Evolutionary conservation across 2,888 invertebrate genomes (phyloP), one percentile per base, ranked within the genome.

Genomic region (Nipponacmea schrenckii): DNA sequence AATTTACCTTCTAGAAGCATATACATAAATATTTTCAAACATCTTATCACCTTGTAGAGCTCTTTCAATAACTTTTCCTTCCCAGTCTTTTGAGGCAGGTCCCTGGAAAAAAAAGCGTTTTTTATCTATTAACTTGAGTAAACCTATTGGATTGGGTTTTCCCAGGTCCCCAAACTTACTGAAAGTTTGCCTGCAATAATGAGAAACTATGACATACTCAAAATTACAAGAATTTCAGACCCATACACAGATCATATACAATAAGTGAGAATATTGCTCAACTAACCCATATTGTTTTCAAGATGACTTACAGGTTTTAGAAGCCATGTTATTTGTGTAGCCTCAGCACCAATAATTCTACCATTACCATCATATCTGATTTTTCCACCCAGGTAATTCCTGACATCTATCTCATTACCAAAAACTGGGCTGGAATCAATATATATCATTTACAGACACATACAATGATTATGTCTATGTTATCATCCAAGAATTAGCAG

Each of bases 1-100:
- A 1, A 39, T 12, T 73, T 70, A 84, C 84, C 82, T 83, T 71
- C 83, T 79, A 8, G 82, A 80, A 31, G 83, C 81, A 71, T 83
- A 84, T 0, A 83, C 77, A 75, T 79, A 83, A 26, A 74, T 77
- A n/a, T 73, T 67, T 2, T 69, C 66, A 12, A 81, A 72, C 56
- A 76, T 65, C 17, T 65, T 69, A 50, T 79, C 74, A 15, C 78
- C 78, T 44, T 72, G 39, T 48, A 78, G 74, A 5, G 78, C 80
- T 44, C 76, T 67, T 5, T 79, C 69, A 44, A 84, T 80, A 79
- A 83, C 79, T 64, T 78, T 46, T 26, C 74, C 74, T 72, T 84
- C 84, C 78, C 79, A 83, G 10, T 76, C 76, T 69, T 81, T 72
- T 1, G 80, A 79, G 39, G 75, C 72, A 20, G 48, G 64, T 62